Conservation (phyloP, 2,797 vertebrate genomes). For the Artibeus lituratus region DNA sequence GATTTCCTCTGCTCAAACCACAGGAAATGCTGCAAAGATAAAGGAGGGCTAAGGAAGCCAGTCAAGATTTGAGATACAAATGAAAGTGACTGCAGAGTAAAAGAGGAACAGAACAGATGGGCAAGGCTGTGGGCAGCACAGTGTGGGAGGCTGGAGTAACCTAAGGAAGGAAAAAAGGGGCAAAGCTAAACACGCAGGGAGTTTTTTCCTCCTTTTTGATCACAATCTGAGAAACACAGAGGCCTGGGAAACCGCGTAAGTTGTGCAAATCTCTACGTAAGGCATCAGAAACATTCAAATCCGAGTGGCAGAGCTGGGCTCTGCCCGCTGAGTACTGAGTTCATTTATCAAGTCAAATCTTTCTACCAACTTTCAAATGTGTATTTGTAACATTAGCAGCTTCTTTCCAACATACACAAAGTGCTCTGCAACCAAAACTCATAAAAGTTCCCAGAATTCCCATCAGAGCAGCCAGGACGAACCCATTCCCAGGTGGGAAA, state of each 20-base stretch:
- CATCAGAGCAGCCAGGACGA: background rate
- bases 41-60: background rate
- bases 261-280: background rate
- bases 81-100: background rate
- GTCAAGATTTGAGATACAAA: background rate
- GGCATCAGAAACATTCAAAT: background rate
- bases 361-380: background rate
- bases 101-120: background rate
- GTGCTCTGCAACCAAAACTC: background rate
- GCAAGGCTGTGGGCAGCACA: rapidly evolving
- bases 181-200: background rate
- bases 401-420: background rate
- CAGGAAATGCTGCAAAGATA: background rate
- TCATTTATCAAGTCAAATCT: background rate
- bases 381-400: background rate
- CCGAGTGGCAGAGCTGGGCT: background rate
- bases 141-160: background rate
- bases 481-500: background rate
- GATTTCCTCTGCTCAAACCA: background rate
- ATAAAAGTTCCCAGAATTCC: background rate
- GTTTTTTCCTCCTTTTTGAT: background rate
- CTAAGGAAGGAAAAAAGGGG: background rate
- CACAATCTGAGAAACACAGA: background rate
- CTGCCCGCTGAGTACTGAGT: background rate
- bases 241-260: background rate